These are phyloP conservation scores for Heterodera carotae DNA, from an alignment of 1,140 invertebrate species.

Conservation along the genomic window DNA sequence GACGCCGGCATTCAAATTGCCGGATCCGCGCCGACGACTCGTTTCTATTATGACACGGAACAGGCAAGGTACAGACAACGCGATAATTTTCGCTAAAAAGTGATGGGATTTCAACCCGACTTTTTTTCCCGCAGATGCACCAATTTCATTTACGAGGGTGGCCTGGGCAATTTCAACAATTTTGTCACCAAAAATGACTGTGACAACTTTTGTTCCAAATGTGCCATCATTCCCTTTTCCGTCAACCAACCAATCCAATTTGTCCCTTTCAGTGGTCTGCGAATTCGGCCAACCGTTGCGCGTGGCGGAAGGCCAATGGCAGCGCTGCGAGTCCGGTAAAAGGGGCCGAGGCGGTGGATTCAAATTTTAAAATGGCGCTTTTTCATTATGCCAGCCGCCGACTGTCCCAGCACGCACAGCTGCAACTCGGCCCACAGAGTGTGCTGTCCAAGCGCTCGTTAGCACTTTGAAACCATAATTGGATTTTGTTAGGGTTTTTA, in stretches of 20 bases:
- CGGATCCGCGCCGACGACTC: constrained; percentile 42
- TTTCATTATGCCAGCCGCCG: constrained; percentile 27
- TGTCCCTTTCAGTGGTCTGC: constrained; percentile 60
- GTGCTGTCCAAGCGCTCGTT: constrained; percentile 63
- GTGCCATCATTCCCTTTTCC: constrained; percentile 33
- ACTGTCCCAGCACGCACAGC: constrained; percentile 56
- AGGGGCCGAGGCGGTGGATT: not conserved
- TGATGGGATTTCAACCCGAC: too few relatives aligned
- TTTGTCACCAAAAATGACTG: constrained; percentile 63
- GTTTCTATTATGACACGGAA: constrained; percentile 63
- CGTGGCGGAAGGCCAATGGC: constrained; percentile 63
- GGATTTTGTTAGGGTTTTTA: not conserved
- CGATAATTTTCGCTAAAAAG: too few relatives aligned
- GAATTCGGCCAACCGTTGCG: constrained; percentile 63
- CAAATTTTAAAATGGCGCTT: not conserved
- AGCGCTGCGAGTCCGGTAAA: constrained; percentile 55
- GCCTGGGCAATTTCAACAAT: constrained; percentile 63
- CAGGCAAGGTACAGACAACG: constrained; percentile 60
- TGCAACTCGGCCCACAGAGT: constrained; percentile 61
- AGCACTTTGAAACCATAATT: constrained; percentile 8
- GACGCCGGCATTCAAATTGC: constrained; percentile 58
- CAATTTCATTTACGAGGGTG: constrained; percentile 57
- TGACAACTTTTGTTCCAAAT: constrained; percentile 61
- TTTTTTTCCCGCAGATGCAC: constrained; percentile 39
- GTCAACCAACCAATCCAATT: constrained; percentile 24